phyloP scores from a whole-genome alignment of 2,888 invertebrate genomes.

The Microctonus aethiopoides region DNA sequence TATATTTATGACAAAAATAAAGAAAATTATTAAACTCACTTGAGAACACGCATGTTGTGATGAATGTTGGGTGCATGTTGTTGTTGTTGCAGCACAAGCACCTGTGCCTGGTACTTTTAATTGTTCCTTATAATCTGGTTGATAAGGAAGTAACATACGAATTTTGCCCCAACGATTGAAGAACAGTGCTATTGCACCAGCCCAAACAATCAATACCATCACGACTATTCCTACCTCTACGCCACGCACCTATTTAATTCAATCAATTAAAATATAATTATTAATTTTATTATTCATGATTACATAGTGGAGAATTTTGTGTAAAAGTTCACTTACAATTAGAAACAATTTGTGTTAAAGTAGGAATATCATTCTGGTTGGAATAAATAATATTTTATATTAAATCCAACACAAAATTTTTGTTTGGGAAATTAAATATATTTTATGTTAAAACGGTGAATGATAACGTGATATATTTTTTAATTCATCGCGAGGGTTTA shows the following conservation, averaged over 20 bases:
- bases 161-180: constrained; percentile 97
- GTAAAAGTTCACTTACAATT: no score
- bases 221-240: constrained; percentile 92
- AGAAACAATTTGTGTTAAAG: no score
- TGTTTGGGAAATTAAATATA: no score
- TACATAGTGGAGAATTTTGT: no score
- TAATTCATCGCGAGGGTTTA: no score
- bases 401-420: no score
- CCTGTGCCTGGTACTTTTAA: constrained; percentile 82
- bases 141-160: constrained; percentile 90
- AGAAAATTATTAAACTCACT: constrained; percentile 64
- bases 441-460: no score
- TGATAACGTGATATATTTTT: no score
- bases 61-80: constrained; percentile 72
- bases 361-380: no score
- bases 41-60: constrained; percentile 73
- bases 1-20: neutral
- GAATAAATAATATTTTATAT: no score
- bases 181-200: constrained; percentile 88
- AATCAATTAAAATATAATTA: no score
- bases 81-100: constrained; percentile 73
- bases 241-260: constrained; percentile 77
- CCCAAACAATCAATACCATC: constrained; percentile 87
- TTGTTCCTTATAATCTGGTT: constrained; percentile 92
- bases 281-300: no score